Base-by-base conservation (phyloP, 2,113 vertebrate genomes). In the Gobio gobio region DNA sequence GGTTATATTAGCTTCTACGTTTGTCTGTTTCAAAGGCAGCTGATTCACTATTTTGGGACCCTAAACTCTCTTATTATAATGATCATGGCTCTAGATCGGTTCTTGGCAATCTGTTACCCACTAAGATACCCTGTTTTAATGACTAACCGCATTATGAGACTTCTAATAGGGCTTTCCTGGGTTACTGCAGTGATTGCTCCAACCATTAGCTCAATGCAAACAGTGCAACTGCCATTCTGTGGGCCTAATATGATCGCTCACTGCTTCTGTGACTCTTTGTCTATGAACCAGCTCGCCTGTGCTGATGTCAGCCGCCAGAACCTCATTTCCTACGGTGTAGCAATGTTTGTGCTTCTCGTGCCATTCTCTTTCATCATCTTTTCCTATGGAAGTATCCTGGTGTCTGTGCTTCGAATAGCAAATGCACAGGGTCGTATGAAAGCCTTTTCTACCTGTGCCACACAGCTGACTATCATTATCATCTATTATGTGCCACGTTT, bases 41-140 rank as follows among this genome's bases (percentile, higher is more conserved):
- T 92, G 73, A 86, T 91, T 33, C 91, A 91, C 43, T 91, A 88
- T 14, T 91, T 91, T 86, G 90, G 90, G 12, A 86, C 90, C 14
- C n/a, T 92, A 45, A 91, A 91, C 85, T 92, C 87, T 12, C 68
- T 90, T 45, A 90, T 91, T 77, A 77, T 92, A 82, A 49, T 91
- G 63, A 88, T 72, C 12, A 90, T 91, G 90, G 88, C 87, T 14
- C 22, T 92, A 59, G 92, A 92, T 80, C 85, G 89, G 66, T 90
- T 89, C 24, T 51, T 91, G 61, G 87, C 90, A 13, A 85, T 92
- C 61, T 90, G 89, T 54, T 87, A 88, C 76, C 91, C 90, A 33
- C 78, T 91, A 1, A 89, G 92, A 80, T 90, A 92, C 61, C 74
- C 83, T 14, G 58, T 78, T 54, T 0, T 90, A 58, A 91, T 91